A percentile compares a stretch with the other conserved stretches of the same genome.
These are phyloP conservation scores for Cuculus canorus DNA, from an alignment of 2,797 vertebrate genomes.

Conservation along the genomic window DNA sequence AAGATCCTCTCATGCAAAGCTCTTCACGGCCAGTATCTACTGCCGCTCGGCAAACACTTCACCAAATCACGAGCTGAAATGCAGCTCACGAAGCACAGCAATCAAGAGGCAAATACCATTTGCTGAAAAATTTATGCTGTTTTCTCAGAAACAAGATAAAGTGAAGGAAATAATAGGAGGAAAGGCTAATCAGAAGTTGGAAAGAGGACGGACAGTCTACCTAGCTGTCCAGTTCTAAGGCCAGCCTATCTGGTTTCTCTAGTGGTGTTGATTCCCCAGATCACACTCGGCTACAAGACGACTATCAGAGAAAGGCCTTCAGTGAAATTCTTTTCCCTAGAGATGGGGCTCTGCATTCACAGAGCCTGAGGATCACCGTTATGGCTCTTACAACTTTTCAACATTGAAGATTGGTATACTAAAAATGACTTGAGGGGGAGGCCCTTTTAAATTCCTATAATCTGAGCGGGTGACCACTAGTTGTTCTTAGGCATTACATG, in stretches of 20 bases:
- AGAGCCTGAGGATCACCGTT: background rate
- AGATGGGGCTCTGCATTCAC: rapidly evolving
- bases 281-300: background rate
- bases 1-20: background rate
- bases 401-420: background rate
- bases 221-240: background rate
- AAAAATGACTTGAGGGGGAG: background rate
- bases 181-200: background rate
- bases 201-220: background rate
- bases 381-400: background rate
- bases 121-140: background rate
- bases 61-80: background rate
- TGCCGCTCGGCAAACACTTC: background rate
- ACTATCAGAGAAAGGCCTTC: rapidly evolving
- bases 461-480: background rate
- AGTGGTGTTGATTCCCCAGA: background rate
- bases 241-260: background rate
- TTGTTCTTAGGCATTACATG: background rate
- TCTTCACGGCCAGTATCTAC: background rate
- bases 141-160: background rate
- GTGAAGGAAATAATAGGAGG: background rate
- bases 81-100: background rate
- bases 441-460: background rate
- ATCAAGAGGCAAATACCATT: background rate
- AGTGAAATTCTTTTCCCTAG: background rate